A percentile compares a stretch with the other conserved stretches of the same genome.
Conservation (phyloP, 2,113 vertebrate genomes). For the Machaerirhynchus nigripectus region DNA sequence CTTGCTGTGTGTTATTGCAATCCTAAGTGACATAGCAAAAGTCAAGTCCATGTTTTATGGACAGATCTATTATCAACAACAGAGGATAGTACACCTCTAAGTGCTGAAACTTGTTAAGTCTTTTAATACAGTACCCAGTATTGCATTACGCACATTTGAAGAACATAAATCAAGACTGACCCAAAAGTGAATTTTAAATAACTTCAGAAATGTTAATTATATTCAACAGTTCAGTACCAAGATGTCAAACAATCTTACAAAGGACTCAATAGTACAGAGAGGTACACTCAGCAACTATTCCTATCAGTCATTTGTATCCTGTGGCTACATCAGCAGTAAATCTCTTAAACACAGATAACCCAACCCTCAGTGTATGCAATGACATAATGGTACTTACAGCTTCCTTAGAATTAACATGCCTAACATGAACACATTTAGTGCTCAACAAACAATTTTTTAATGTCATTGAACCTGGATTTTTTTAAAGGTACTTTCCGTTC, state of each 20-base stretch:
- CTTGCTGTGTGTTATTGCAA: background rate
- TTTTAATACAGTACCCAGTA: background rate
- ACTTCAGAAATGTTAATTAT: constrained; percentile 19
- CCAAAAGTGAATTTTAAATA: background rate
- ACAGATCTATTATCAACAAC: constrained; percentile 3
- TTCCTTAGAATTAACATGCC: constrained; percentile 53
- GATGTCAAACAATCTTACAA: background rate
- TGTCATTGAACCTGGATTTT: constrained; percentile 62
- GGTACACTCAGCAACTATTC: background rate
- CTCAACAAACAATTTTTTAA: constrained; percentile 69
- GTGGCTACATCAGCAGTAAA: background rate
- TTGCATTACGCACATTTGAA: background rate
- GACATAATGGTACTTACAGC: background rate
- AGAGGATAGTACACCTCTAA: background rate
- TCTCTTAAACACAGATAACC: background rate
- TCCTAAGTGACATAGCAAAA: background rate
- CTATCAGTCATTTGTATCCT: background rate
- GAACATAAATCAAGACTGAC: background rate
- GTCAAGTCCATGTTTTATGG: background rate
- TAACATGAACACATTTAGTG: constrained; percentile 38
- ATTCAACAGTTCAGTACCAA: background rate
- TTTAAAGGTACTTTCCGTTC: constrained; percentile 50
- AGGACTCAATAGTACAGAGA: background rate
- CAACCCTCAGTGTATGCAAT: background rate
- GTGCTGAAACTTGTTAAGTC: background rate